These are phyloP conservation scores for Malacoraja senta DNA, from an alignment of 2,797 vertebrate genomes.

Conservation along the genomic window DNA sequence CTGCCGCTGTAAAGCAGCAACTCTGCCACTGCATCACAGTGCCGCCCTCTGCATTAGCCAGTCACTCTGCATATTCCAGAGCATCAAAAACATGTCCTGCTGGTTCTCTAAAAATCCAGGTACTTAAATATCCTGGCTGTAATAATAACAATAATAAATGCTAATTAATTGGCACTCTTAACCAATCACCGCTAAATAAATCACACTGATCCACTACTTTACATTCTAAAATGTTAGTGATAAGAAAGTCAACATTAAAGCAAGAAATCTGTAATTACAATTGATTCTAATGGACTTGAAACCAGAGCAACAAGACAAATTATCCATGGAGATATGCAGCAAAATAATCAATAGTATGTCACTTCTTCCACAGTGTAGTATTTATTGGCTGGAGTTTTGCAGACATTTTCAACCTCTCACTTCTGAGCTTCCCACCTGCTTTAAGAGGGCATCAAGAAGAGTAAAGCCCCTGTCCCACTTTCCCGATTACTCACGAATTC, in stretches of 20 bases:
- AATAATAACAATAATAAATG: neutral
- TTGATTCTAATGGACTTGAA: neutral
- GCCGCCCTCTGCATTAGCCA: too few species aligned
- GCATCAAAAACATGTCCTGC: too few species aligned
- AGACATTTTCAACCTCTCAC: too few species aligned
- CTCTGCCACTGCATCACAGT: too few species aligned
- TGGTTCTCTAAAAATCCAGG: neutral
- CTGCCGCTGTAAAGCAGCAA: too few species aligned
- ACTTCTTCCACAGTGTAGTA: neutral
- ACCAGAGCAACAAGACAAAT: neutral
- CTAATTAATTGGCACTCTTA: neutral
- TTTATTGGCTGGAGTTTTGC: too few species aligned
- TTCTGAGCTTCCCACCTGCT: too few species aligned
- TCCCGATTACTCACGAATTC: too few species aligned
- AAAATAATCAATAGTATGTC: neutral
- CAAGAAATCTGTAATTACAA: neutral
- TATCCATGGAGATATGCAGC: neutral
- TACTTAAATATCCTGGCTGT: neutral
- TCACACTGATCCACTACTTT: neutral
- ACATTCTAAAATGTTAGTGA: neutral
- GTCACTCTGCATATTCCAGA: too few species aligned
- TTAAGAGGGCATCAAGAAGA: too few species aligned
- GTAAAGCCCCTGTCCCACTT: too few species aligned
- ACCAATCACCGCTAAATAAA: neutral
- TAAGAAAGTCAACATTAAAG: neutral